Percentiles rank a stretch among this genome's conserved stretches.
Conservation (phyloP, 1,140 invertebrate species). For the Pantala flavescens region DNA sequence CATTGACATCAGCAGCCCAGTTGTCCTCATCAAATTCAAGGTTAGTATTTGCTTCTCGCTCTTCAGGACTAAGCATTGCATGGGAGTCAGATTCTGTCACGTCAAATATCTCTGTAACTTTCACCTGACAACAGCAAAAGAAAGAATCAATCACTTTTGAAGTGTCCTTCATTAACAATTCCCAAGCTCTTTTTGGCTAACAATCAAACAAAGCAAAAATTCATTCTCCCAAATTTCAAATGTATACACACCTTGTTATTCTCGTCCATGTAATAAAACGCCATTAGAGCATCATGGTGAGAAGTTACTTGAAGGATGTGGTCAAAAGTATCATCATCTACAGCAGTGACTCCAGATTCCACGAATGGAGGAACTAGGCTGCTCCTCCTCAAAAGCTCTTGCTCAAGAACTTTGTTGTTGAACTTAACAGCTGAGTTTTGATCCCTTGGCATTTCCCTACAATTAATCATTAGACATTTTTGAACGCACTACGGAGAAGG, state of each 20-base stretch:
- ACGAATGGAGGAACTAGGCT: slow-evolving; percentile 16
- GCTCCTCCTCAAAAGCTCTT: slow-evolving; percentile 16
- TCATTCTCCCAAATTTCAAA: too few relatives aligned
- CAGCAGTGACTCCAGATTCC: slow-evolving; percentile 20
- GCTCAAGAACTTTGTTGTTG: slow-evolving; percentile 12
- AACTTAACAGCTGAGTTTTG: slow-evolving; percentile 18
- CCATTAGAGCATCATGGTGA: slow-evolving; percentile 76
- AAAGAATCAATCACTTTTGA: slow-evolving; percentile 16
- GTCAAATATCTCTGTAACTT: slow-evolving; percentile 80
- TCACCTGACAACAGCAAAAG: slow-evolving; percentile 43
- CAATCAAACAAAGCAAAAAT: too few relatives aligned
- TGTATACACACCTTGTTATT: slow-evolving; percentile 54
- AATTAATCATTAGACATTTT: slow-evolving; percentile 19
- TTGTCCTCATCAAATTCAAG: slow-evolving; percentile 37
- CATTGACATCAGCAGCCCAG: slow-evolving; percentile 34
- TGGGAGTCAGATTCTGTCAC: slow-evolving; percentile 55
- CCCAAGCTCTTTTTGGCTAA: too few relatives aligned
- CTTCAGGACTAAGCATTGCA: slow-evolving; percentile 34
- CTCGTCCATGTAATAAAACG: slow-evolving; percentile 81
- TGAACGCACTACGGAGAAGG: too few relatives aligned
- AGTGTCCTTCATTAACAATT: background rate
- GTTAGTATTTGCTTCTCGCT: slow-evolving; percentile 37
- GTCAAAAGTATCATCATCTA: slow-evolving; percentile 67
- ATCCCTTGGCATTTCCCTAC: slow-evolving; percentile 33
- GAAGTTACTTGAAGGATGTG: slow-evolving; percentile 72